A percentile compares a stretch with the other conserved stretches of the same genome.
These are phyloP conservation scores for Pogonocichla stellata DNA, from an alignment of 2,113 vertebrate genomes.

Conservation along the genomic window DNA sequence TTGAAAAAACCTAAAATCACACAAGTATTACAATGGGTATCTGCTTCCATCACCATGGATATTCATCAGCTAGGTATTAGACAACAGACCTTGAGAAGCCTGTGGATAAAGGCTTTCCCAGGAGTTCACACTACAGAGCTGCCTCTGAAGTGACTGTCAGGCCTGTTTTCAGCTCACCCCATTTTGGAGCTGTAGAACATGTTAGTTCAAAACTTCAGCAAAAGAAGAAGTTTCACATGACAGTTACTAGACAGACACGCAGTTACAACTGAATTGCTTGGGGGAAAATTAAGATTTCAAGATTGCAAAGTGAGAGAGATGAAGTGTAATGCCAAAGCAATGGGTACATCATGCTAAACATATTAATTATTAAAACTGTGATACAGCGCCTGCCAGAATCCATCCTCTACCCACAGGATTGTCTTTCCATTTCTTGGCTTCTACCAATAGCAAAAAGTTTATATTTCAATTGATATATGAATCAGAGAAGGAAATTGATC, in stretches of 20 bases:
- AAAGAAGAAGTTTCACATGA: background rate
- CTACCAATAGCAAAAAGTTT: background rate
- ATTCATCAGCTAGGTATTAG: background rate
- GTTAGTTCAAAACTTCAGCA: background rate
- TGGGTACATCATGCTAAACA: background rate
- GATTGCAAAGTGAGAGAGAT: background rate
- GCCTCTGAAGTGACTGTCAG: background rate
- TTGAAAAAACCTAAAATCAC: conserved; percentile 78
- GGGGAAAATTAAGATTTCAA: background rate
- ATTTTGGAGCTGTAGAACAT: background rate
- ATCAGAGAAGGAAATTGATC: background rate
- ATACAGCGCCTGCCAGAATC: background rate
- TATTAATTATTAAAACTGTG: background rate
- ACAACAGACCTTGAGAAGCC: background rate
- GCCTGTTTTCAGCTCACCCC: background rate
- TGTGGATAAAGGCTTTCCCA: background rate
- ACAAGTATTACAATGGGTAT: background rate
- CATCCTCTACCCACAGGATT: background rate
- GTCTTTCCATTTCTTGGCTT: background rate
- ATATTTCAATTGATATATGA: background rate
- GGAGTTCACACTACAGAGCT: background rate
- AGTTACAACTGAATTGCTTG: background rate
- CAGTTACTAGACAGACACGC: background rate
- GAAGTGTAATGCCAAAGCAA: background rate
- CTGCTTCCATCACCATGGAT: background rate